Conservation (phyloP, 2,113 vertebrate species). For the Pollachius pollachius region DNA sequence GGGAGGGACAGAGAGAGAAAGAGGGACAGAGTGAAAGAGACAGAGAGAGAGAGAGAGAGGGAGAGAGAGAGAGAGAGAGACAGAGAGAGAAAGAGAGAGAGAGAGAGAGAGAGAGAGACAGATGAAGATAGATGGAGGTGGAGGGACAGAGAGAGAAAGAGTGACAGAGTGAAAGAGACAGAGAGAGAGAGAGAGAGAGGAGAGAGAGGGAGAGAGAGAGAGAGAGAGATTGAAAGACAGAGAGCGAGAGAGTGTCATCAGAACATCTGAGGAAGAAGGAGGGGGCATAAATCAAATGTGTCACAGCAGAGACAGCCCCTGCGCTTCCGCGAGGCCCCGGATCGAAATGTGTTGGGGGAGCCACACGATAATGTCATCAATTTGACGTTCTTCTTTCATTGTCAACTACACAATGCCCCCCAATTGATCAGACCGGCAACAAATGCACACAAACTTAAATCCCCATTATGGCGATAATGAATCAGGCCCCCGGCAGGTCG, state of each 20-base stretch:
- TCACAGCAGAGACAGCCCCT: conserved; percentile 6
- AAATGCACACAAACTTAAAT: conserved; percentile 69
- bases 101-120: neutral
- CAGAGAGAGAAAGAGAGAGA: too few species aligned
- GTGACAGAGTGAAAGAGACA: too few species aligned
- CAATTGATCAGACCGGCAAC: conserved; percentile 68
- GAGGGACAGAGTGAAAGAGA: too few species aligned
- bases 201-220: too few species aligned
- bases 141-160: neutral
- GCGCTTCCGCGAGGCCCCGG: conserved; percentile 7
- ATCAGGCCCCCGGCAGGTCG: conserved; percentile 60
- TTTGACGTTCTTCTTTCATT: conserved; percentile 73
- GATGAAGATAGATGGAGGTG: too few species aligned
- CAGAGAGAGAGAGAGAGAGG: conserved; percentile 20
- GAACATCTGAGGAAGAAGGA: conserved; percentile 56
- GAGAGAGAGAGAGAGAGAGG: neutral
- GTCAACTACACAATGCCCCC: conserved; percentile 72
- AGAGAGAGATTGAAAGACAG: neutral
- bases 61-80: too few species aligned
- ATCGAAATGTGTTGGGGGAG: conserved; percentile 55
- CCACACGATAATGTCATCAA: conserved; percentile 65
- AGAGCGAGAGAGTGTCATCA: conserved; percentile 58
- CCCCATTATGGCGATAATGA: conserved; percentile 72
- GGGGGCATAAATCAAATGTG: conserved; percentile 41
- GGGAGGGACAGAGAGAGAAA: neutral